Percentiles rank a stretch among this genome's conserved stretches.
These are phyloP conservation scores for Phymastichus coffea DNA, from an alignment of 1,140 invertebrate species.

Conservation along the genomic window DNA sequence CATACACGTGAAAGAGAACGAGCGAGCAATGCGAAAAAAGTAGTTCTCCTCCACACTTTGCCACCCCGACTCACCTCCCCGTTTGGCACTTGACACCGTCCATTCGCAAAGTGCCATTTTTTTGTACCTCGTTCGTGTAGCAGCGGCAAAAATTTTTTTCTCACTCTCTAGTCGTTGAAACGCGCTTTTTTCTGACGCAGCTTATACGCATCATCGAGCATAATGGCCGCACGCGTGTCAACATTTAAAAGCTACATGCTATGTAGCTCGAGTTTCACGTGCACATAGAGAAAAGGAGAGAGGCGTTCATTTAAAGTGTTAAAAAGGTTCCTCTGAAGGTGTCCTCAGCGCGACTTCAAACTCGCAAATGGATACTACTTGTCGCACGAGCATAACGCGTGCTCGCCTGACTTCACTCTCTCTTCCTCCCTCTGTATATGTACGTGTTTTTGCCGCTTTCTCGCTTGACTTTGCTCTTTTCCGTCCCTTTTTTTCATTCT, in stretches of 20 bases:
- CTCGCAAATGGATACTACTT: constrained; percentile 41
- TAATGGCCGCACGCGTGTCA: constrained; percentile 39
- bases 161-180: no score
- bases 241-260: constrained; percentile 41
- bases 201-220: constrained; percentile 37
- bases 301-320: constrained; percentile 40
- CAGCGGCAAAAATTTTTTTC: no score
- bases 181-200: constrained; percentile 24
- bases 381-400: no score
- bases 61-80: no score
- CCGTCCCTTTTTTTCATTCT: constrained; percentile 30
- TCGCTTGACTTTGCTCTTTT: constrained; percentile 22
- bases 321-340: constrained; percentile 43
- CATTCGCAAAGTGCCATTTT: no score
- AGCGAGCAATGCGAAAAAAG: no score
- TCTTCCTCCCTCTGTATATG: neutral
- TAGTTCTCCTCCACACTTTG: no score
- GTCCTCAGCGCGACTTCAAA: constrained; percentile 40
- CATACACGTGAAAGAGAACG: no score
- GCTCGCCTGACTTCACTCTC: no score
- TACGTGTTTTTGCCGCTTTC: neutral
- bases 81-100: no score
- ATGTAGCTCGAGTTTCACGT: constrained; percentile 34
- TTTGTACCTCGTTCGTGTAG: no score
- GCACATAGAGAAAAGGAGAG: no score